Conservation (phyloP, 2,113 vertebrate genomes). For the Haplochromis vanheusdeni region DNA sequence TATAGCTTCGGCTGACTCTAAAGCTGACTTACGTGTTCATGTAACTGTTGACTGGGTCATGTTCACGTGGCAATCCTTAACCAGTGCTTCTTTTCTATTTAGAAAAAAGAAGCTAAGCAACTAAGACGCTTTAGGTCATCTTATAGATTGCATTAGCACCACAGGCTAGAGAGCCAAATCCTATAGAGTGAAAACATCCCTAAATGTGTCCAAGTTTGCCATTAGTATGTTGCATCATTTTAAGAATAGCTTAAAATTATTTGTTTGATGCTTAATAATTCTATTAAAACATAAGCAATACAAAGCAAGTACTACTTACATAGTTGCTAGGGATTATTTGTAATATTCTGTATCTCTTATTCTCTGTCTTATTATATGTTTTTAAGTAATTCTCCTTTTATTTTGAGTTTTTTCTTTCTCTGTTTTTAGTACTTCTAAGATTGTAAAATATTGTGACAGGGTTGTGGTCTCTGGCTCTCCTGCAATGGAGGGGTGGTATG, state of each 20-base stretch:
- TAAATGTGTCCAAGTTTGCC: neutral
- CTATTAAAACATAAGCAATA: neutral
- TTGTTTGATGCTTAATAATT: neutral
- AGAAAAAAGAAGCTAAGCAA: neutral
- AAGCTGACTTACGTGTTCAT: neutral
- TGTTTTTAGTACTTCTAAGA: neutral
- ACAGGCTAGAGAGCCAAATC: neutral
- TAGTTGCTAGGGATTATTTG: neutral
- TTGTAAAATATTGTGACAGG: neutral
- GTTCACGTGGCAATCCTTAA: neutral
- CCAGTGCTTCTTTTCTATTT: neutral
- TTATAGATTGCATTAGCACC: conserved; percentile 10
- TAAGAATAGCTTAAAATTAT: neutral
- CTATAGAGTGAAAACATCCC: neutral
- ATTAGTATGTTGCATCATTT: neutral
- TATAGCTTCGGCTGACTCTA: neutral
- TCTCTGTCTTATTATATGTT: neutral
- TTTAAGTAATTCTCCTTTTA: neutral
- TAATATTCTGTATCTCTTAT: neutral
- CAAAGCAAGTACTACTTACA: neutral
- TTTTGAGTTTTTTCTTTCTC: neutral
- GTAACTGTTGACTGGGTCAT: neutral
- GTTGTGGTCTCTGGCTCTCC: neutral
- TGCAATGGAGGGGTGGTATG: neutral
- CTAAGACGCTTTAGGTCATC: conserved; percentile 4